phyloP scores from a whole-genome alignment of 2,797 vertebrate genomes.

The Chaunax sp. region DNA sequence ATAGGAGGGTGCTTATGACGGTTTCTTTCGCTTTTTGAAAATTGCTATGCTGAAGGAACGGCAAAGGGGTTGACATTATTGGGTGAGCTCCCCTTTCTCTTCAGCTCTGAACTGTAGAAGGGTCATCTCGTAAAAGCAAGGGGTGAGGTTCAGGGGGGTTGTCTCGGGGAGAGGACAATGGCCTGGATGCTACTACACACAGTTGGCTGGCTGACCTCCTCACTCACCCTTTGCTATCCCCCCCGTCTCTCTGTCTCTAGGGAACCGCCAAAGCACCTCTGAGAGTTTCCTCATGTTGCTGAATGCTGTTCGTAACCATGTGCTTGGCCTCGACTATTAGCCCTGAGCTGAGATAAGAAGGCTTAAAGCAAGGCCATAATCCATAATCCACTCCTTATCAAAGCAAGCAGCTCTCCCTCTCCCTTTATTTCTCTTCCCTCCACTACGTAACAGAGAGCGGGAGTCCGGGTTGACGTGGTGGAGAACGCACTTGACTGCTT shows the following conservation, averaged over 20 bases:
- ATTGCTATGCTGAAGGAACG: conserved; percentile 21
- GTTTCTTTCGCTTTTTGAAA: conserved; percentile 11
- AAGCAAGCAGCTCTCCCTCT: conserved; percentile 76
- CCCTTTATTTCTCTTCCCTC: conserved; percentile 32
- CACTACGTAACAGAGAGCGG: conserved; percentile 42
- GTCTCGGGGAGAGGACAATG: conserved; percentile 54
- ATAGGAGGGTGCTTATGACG: neutral
- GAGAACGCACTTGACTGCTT: conserved; percentile 75
- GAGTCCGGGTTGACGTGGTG: conserved; percentile 49
- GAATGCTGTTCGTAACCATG: conserved; percentile 67
- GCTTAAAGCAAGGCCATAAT: conserved; percentile 81
- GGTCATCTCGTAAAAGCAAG: conserved; percentile 50
- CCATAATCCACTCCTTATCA: conserved; percentile 84
- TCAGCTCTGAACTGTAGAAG: conserved; percentile 31
- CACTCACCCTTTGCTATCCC: conserved; percentile 36
- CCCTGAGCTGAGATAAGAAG: conserved; percentile 81
- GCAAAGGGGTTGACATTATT: conserved; percentile 31
- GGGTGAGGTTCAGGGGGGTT: conserved; percentile 29
- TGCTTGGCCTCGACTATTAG: conserved; percentile 78
- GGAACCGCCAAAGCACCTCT: conserved; percentile 58
- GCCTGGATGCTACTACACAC: conserved; percentile 58
- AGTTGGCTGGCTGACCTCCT: conserved; percentile 54
- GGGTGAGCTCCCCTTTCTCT: conserved; percentile 13
- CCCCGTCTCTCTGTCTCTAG: conserved; percentile 49
- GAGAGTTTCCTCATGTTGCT: conserved; percentile 64